Evolutionary conservation across 2,888 invertebrate species (phyloP), one percentile per base, ranked within the genome.

Genomic region (Caenorhabditis sp.): DNA sequence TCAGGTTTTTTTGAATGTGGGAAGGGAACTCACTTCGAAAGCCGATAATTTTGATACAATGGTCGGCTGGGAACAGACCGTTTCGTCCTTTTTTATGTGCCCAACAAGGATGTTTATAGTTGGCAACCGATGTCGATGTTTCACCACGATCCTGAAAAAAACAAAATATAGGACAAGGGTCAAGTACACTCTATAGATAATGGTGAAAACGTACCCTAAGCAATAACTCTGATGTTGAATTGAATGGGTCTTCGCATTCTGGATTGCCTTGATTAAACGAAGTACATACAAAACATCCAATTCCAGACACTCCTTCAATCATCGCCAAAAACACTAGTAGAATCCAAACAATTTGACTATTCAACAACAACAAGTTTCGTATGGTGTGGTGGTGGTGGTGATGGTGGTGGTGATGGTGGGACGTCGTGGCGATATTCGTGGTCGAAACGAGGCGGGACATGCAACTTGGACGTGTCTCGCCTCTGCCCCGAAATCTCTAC

Each of bases 271-370:
- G 93, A 88, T 94, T 93, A 89, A 94, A 92, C 0, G 96, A 97
- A 59, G 94, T 93, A 89, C 97, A 97, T 89, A 95, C 95, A 91
- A 96, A 97, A 89, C 97, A 97, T 89, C 96, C 97, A 87, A 97
- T 95, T 17, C 78, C 79, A 52, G 74, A 65, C 59, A 63, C 73
- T 68, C 73, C 56, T 56, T 21, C 17, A 56, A 56, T 53, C 23
- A 53, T 53, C 2, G 21, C 52, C 21, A 52, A 50, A 50, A 14
- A 5, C 3, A n/a, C 50, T 8, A 50, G 4, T 8, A 50, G 4
- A 50, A n/a, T 50, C 5, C 17, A 50, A 50, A 23, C 21, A 52
- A 23, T 8, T 21, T 7, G 7, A 21, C 8, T 20, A 21, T 20
- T 52, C 23, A 21, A 21, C 43, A 43, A 14, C 43, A 43, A 7